These are phyloP conservation scores for Aphelocoma coerulescens DNA, from an alignment of 2,113 vertebrate species.

Conservation along the genomic window DNA sequence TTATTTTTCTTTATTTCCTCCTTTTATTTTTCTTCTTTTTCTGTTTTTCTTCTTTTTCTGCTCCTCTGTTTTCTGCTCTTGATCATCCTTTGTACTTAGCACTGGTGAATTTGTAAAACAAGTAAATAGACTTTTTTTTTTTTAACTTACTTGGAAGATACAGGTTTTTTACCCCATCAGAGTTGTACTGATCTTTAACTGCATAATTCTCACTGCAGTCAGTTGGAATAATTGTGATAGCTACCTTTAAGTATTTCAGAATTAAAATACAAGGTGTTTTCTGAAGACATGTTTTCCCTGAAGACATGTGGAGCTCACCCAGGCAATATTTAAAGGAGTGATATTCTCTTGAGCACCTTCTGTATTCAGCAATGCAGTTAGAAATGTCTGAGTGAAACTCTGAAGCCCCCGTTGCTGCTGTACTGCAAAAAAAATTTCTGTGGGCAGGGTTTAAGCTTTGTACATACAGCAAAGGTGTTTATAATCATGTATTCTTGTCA, in stretches of 20 bases:
- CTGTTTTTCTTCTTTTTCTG: neutral
- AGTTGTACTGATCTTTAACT: neutral
- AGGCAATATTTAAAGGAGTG: neutral
- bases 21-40: neutral
- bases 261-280: neutral
- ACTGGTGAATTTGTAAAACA: neutral
- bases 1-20: neutral
- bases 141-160: neutral
- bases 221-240: neutral
- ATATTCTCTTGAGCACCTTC: neutral
- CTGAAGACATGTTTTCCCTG: neutral
- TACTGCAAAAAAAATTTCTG: neutral
- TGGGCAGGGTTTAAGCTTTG: neutral
- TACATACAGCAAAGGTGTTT: neutral
- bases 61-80: neutral
- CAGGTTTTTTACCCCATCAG: neutral
- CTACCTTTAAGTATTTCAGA: neutral
- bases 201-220: neutral
- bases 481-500: neutral
- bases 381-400: neutral
- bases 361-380: neutral
- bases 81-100: neutral
- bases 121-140: neutral
- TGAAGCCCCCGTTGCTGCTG: neutral
- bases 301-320: neutral